Conservation (phyloP, 2,888 invertebrate species). For the Drosophila yooni region DNA sequence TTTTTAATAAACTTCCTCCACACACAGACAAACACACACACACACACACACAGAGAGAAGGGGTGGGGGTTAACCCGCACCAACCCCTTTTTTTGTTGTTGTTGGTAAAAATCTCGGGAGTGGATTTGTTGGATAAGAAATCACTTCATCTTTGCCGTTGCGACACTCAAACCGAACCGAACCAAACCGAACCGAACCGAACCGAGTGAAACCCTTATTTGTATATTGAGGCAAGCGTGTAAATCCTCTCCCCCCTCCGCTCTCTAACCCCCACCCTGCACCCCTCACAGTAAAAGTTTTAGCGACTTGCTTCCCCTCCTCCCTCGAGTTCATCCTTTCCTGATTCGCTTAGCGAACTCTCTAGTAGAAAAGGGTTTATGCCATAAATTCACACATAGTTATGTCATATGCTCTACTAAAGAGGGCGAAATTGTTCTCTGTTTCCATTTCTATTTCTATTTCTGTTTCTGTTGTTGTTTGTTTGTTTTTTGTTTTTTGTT, state of each 20-base stretch:
- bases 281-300: slow-evolving; percentile 23
- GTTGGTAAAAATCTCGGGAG: slow-evolving; percentile 40
- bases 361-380: slow-evolving; percentile 75
- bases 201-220: slow-evolving; percentile 71
- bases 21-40: slow-evolving; percentile 20
- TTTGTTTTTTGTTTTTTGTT: slow-evolving; percentile 34
- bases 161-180: slow-evolving; percentile 46
- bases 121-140: slow-evolving; percentile 80
- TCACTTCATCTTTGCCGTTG: slow-evolving; percentile 73
- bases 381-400: slow-evolving; percentile 82
- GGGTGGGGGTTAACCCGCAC: slow-evolving; percentile 25
- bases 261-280: slow-evolving; percentile 1
- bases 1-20: slow-evolving; percentile 78
- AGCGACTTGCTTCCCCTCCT: slow-evolving; percentile 11
- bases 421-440: slow-evolving; percentile 14
- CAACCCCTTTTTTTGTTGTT: slow-evolving; percentile 57
- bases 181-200: slow-evolving; percentile 13
- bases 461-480: slow-evolving; percentile 30
- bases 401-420: slow-evolving; percentile 68
- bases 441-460: neutral
- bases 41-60: slow-evolving; percentile 8
- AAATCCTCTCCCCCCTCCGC: slow-evolving; percentile 63
- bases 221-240: slow-evolving; percentile 79
- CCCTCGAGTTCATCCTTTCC: slow-evolving; percentile 34
- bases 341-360: slow-evolving; percentile 68